These are phyloP conservation scores for Aproaerema taeniolella DNA, from an alignment of 2,888 invertebrate species.

Conservation along the genomic window DNA sequence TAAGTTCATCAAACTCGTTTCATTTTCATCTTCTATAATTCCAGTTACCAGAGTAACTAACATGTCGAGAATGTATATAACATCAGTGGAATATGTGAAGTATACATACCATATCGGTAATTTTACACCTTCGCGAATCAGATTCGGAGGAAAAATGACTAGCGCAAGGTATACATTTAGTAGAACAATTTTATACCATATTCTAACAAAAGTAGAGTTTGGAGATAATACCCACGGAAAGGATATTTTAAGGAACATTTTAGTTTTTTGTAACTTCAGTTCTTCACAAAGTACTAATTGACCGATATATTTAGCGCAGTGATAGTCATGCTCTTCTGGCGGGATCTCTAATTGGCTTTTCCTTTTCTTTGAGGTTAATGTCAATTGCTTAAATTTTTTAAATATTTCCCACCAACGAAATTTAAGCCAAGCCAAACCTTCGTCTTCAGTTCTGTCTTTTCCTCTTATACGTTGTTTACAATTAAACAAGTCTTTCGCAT, in stretches of 20 bases:
- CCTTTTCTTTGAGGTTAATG: no score
- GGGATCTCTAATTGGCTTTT: constrained; percentile 3
- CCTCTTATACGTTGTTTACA: constrained; percentile 6
- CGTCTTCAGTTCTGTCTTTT: constrained; percentile 8
- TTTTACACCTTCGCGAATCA: background rate
- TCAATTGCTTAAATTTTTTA: background rate
- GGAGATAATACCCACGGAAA: constrained; percentile 1
- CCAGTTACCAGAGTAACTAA: background rate
- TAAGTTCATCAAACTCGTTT: background rate
- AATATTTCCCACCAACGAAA: constrained; percentile 11
- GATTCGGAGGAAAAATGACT: background rate
- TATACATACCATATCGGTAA: background rate
- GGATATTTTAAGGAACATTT: background rate
- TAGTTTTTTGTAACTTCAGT: background rate
- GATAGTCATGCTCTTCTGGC: background rate
- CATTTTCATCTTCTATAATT: background rate
- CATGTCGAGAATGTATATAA: background rate
- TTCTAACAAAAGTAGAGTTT: background rate
- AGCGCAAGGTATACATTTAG: background rate
- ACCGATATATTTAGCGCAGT: constrained; percentile 4
- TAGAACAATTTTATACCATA: background rate
- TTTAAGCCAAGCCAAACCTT: constrained; percentile 12
- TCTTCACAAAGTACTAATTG: background rate
- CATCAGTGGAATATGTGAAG: background rate
- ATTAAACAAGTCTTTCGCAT: constrained; percentile 3